phyloP scores from a whole-genome alignment of 1,140 invertebrate species.

The Sitobion miscanthi region DNA sequence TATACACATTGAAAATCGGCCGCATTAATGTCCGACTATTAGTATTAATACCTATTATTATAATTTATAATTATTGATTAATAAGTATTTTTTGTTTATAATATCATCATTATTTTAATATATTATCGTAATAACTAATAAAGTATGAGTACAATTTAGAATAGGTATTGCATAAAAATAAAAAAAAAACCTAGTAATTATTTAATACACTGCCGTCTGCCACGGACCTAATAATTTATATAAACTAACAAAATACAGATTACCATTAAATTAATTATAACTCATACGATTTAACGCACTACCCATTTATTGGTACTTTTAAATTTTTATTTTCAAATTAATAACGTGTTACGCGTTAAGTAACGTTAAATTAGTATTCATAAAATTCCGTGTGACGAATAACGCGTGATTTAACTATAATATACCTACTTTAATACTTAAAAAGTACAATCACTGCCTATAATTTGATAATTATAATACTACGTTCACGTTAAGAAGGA shows the following conservation, averaged over 20 bases:
- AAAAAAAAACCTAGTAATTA: background rate
- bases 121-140: background rate
- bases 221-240: background rate
- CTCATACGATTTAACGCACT: background rate
- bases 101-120: background rate
- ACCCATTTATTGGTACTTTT: background rate
- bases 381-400: background rate
- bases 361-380: background rate
- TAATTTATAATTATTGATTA: background rate
- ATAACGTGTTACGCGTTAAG: too few relatives aligned
- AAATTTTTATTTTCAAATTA: slow-evolving; percentile 9
- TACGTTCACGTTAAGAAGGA: too few relatives aligned
- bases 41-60: background rate
- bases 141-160: background rate
- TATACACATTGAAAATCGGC: background rate
- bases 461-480: background rate
- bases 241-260: background rate
- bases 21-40: background rate
- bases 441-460: background rate
- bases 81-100: background rate
- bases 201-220: background rate
- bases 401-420: background rate
- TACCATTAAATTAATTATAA: background rate
- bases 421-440: background rate
- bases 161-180: background rate